These are phyloP conservation scores for Morone chrysops DNA, from an alignment of 2,113 vertebrate species.

Conservation along the genomic window DNA sequence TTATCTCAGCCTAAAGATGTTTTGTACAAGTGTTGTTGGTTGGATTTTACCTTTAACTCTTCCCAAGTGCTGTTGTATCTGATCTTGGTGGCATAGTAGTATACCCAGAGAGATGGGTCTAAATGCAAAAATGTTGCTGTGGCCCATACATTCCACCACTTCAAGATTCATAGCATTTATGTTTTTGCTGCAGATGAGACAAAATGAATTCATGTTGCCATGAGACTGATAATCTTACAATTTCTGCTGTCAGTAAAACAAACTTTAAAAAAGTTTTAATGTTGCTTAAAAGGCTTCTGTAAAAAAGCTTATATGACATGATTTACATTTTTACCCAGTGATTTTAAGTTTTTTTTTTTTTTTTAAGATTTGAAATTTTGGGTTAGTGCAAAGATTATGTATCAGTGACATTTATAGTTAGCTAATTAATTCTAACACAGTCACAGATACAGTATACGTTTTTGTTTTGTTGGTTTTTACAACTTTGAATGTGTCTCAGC, in stretches of 20 bases:
- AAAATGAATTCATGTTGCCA: too few relatives aligned
- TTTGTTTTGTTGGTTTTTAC: not conserved
- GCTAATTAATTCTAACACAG: not conserved
- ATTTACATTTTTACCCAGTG: not conserved
- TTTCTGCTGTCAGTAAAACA: too few relatives aligned
- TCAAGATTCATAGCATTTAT: not conserved
- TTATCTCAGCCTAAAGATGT: not conserved
- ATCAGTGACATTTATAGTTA: not conserved
- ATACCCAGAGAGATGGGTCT: not conserved
- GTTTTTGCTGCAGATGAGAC: slow-evolving; percentile 9
- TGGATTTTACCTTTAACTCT: not conserved
- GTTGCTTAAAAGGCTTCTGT: too few relatives aligned
- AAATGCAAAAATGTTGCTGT: not conserved
- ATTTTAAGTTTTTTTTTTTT: too few relatives aligned
- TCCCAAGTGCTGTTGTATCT: slow-evolving; percentile 16
- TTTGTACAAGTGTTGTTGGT: not conserved
- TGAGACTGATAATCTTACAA: too few relatives aligned
- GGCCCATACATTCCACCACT: not conserved
- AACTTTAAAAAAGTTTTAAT: too few relatives aligned
- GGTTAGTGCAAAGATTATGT: slow-evolving; percentile 2
- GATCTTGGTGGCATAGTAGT: not conserved
- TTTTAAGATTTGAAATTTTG: not conserved
- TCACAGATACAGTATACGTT: not conserved
- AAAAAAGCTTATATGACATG: too few relatives aligned
- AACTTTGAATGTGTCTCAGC: slow-evolving; percentile 2